Percentiles rank a stretch among this genome's conserved stretches.
phyloP scores from a whole-genome alignment of 2,888 invertebrate species.

The Rotaria socialis region DNA sequence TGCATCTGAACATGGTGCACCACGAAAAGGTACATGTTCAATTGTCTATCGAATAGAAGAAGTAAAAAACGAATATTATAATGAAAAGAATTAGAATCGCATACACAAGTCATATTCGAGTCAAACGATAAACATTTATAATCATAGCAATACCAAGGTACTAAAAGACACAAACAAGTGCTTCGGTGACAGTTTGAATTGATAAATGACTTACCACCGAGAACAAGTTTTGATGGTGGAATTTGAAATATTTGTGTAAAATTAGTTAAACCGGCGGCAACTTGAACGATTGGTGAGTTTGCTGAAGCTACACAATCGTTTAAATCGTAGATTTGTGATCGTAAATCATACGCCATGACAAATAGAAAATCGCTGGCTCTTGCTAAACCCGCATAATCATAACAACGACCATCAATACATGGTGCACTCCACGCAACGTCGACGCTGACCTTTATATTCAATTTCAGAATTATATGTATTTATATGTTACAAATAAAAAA shows the following conservation, averaged over 20 bases:
- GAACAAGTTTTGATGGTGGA: constrained; percentile 33
- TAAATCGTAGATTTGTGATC: constrained; percentile 56
- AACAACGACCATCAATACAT: constrained; percentile 58
- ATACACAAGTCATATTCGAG: not conserved
- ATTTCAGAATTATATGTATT: too few relatives aligned
- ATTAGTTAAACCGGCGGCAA: constrained; percentile 10
- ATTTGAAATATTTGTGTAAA: constrained; percentile 50
- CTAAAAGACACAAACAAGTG: constrained; percentile 25
- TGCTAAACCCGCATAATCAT: constrained; percentile 56
- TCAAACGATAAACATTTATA: constrained; percentile 53
- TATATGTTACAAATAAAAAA: too few relatives aligned
- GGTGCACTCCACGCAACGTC: constrained; percentile 60
- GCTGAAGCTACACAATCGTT: constrained; percentile 53
- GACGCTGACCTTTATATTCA: constrained; percentile 54
- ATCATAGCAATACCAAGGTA: constrained; percentile 60
- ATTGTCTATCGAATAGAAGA: constrained; percentile 51
- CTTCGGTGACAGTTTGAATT: not conserved
- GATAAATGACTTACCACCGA: constrained; percentile 3
- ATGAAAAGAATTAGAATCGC: not conserved
- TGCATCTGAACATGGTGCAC: constrained; percentile 59
- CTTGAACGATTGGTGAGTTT: constrained; percentile 50
- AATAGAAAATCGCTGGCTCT: constrained; percentile 56
- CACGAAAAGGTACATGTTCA: constrained; percentile 56
- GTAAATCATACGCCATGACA: constrained; percentile 60
- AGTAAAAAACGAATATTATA: not conserved